These are phyloP conservation scores for Magallana ariakensis DNA, from an alignment of 1,140 invertebrate species.

Conservation along the genomic window DNA sequence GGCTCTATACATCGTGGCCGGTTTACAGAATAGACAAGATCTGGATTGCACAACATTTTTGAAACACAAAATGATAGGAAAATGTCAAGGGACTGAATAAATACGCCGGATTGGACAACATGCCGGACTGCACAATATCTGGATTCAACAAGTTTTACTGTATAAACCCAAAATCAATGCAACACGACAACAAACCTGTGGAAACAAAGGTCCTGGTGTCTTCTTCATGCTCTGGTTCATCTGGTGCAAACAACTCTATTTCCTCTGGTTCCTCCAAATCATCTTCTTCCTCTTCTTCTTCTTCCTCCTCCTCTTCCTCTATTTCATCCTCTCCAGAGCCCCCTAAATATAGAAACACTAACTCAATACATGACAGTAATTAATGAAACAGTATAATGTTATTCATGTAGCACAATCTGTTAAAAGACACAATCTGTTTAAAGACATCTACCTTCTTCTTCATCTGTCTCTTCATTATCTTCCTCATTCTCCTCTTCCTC, in stretches of 20 bases:
- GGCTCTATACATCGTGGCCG: too few species aligned
- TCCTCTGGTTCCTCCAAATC: constrained; percentile 42
- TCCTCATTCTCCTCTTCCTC: constrained; percentile 39
- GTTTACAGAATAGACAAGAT: too few species aligned
- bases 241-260: constrained; percentile 35
- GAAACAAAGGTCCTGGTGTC: constrained; percentile 17
- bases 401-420: too few species aligned
- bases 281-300: constrained; percentile 17
- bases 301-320: constrained; percentile 27
- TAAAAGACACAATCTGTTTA: too few species aligned
- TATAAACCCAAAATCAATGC: too few species aligned
- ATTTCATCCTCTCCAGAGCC: constrained; percentile 15
- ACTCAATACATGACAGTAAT: neutral
- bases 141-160: too few species aligned
- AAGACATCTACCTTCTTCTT: neutral
- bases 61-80: too few species aligned
- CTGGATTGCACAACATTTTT: too few species aligned
- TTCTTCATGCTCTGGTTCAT: constrained; percentile 6
- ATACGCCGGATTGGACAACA: too few species aligned
- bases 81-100: too few species aligned
- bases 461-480: constrained; percentile 47
- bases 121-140: too few species aligned
- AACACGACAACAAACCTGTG: neutral
- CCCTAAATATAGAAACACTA: neutral
- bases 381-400: too few species aligned